phyloP scores from a whole-genome alignment of 2,113 vertebrate species.

The Dascyllus trimaculatus region DNA sequence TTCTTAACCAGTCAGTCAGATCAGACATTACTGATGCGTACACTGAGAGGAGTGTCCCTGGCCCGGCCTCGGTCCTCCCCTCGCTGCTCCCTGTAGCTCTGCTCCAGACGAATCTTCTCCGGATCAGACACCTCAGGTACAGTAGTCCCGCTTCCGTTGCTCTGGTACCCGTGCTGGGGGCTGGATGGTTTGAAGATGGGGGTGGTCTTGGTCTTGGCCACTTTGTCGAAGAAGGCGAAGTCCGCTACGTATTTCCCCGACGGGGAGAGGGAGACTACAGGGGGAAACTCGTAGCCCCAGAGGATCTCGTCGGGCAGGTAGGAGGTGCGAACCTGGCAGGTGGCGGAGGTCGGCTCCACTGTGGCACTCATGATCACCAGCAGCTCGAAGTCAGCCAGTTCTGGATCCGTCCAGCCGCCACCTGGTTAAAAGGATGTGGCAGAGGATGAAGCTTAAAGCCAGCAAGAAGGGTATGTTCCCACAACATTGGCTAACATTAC shows the following conservation, averaged over 20 bases:
- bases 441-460: no score
- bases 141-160: conserved; percentile 65
- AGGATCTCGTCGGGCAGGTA: conserved; percentile 98
- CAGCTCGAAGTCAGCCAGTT: conserved; percentile 94
- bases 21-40: conserved; percentile 94
- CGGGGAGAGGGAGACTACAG: conserved; percentile 94
- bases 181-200: conserved; percentile 82
- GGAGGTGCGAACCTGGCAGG: conserved; percentile 97
- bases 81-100: conserved; percentile 83
- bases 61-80: conserved; percentile 76
- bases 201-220: conserved; percentile 87
- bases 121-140: conserved; percentile 79
- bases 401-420: conserved; percentile 86
- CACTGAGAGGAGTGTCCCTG: conserved; percentile 88
- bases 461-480: no score
- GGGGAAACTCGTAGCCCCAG: conserved; percentile 97
- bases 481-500: no score
- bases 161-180: conserved; percentile 73
- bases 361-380: conserved; percentile 96
- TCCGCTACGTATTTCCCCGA: conserved; percentile 97
- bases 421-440: conserved; percentile 44
- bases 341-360: conserved; percentile 95
- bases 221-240: conserved; percentile 95
- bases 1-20: neutral
- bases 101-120: conserved; percentile 92